Evolutionary conservation across 2,888 invertebrate genomes (phyloP).

Genomic region (Frankliniella fusca): DNA sequence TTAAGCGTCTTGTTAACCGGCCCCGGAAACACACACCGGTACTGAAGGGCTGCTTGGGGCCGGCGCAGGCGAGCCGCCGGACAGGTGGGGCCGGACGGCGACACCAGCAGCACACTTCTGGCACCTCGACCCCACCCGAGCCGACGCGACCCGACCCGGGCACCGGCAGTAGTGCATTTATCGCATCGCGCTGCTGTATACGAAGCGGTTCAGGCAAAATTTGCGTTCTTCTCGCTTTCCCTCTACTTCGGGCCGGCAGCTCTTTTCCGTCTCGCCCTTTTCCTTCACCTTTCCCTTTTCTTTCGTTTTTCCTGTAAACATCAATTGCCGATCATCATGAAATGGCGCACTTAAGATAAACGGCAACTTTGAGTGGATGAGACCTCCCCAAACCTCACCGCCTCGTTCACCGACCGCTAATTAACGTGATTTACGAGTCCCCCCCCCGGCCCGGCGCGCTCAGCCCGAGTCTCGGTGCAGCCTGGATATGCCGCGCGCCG

Average conservation of each 20-base stretch:
- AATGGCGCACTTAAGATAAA: not conserved
- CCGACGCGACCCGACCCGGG: too few species aligned
- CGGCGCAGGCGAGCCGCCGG: not conserved
- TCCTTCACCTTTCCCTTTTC: too few species aligned
- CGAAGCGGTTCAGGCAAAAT: not conserved
- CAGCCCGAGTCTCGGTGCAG: not conserved
- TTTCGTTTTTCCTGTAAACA: too few species aligned
- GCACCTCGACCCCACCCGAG: too few species aligned
- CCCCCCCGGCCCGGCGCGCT: not conserved
- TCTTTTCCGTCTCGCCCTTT: not conserved
- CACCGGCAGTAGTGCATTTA: too few species aligned
- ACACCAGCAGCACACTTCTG: too few species aligned
- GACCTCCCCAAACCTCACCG: slow-evolving; percentile 1
- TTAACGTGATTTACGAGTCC: slow-evolving; percentile 12
- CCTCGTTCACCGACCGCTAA: not conserved
- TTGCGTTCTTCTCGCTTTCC: not conserved
- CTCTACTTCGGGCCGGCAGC: not conserved
- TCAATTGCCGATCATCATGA: too few species aligned
- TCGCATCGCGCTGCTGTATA: too few species aligned
- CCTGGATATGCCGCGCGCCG: not conserved
- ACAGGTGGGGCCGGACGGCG: not conserved
- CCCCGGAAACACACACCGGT: not conserved
- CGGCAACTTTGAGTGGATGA: not conserved
- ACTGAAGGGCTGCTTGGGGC: not conserved
- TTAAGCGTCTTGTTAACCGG: slow-evolving; percentile 6